Evolutionary conservation across 2,888 invertebrate genomes (phyloP), one percentile per base, ranked within the genome.

Genomic region (Chesias legatella): DNA sequence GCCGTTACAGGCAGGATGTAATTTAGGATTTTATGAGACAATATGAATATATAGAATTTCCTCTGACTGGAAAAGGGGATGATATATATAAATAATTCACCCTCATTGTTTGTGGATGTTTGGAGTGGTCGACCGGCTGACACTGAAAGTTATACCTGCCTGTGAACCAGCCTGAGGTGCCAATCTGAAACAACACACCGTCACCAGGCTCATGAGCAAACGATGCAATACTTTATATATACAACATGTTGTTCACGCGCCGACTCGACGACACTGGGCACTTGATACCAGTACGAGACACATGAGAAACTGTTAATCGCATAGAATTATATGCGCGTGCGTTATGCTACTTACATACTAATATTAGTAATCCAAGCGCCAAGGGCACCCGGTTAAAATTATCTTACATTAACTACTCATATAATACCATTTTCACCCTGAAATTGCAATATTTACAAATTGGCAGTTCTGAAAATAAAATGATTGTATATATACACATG

Each of bases 111-210:
- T 93, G 93, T 79, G 96, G 94, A 90, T 93, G 92, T 89, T 94
- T 94, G 82, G 95, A 94, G 92, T 97, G 95, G 92, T 98, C 96
- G 85, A 98, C 97, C 72, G 97, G 97, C 90, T 98, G 96, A 92
- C 98, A 98, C 83, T 94, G 94, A 90, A 94, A 93, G 90, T 94
- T 97, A 93, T 98, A 98, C 83, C 95, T 95, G 81, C 95, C 95
- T 81, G 95, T 94, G 89, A 97, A 92, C 98, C 98, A 98, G 83
- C 98, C 98, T 78, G 94, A 92, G 90, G 93, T 90, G 83, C 92
- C 93, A 90, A 96, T 94, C 96, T 96, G 94, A 89, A 93, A 93
- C 88, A 89, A 88, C 76, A 84, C 61, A 69, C 81, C 82, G 72
- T 77, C 80, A 86, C 82, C 85, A 70, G 63, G 67, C 78, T 79